Base-by-base conservation (phyloP, 2,797 vertebrate species). In the Spea hammondii region DNA sequence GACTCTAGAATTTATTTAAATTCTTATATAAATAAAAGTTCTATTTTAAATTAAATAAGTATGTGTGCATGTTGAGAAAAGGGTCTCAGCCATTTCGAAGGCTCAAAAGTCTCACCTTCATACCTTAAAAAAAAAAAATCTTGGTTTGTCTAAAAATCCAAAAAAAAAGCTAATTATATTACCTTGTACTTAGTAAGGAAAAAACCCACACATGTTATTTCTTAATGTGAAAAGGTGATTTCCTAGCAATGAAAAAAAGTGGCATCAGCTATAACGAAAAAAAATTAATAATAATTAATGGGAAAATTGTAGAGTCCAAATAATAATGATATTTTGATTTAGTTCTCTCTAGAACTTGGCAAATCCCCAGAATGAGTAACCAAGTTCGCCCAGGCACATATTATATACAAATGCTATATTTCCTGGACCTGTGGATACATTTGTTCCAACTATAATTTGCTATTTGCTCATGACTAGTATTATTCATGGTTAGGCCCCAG, bases 1-100 rank as follows among this genome's bases (percentile, higher is more conserved):
- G 68, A 73, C 70, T 64, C 69, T 17, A 74, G 65, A 77, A 73
- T 65, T 65, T 62, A 77, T 73, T 69, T 74, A 77, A 82, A 82
- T 82, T 77, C 75, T 82, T 77, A 74, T 76, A 70, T 78, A 82
- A 82, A 82, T 82, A 82, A 77, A 82, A 82, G 32, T 57, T 54
- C 65, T 65, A 65, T 78, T 82, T 77, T 68, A 69, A 78, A 74
- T 82, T 1, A 70, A 82, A 82, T 77, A 77, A 73, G 65, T 78
- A 55, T 74, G 79, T 74, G 78, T 12, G 57, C 62, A 51, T 73
- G 66, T 12, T 13, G 44, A 65, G 59, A 59, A 65, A 77, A 77
- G 60, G 67, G 12, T 54, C 64, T 77, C 55, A 72, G 44, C 55
- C 48, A 5, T 44, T 64, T 46, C 54, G 14, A 13, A 72, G 65